Conservation (phyloP, 2,888 invertebrate species). For the Busseola fusca region DNA sequence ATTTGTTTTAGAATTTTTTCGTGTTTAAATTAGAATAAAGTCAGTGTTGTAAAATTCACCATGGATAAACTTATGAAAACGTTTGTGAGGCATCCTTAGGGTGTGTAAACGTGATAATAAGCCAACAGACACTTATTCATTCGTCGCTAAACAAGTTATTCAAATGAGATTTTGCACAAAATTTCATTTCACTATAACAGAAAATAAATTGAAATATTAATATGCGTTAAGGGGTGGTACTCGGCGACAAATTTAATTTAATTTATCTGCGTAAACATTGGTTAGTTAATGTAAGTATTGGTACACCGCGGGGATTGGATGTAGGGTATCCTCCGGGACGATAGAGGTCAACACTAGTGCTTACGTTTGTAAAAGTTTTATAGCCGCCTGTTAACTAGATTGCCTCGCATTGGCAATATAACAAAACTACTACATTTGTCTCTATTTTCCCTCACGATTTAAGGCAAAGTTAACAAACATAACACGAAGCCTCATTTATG, state of each 20-base stretch:
- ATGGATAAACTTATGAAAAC: constrained; percentile 26
- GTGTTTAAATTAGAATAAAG: constrained; percentile 10
- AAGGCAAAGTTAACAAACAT: constrained; percentile 10
- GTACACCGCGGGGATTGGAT: constrained; percentile 14
- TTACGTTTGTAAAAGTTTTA: constrained; percentile 43
- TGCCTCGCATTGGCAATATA: constrained; percentile 24
- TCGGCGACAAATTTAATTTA: constrained; percentile 32
- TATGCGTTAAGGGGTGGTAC: constrained; percentile 53
- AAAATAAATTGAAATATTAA: constrained; percentile 66
- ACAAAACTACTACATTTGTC: constrained; percentile 14
- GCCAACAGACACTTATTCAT: constrained; percentile 60
- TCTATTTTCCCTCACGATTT: neutral
- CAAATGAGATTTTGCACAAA: constrained; percentile 63
- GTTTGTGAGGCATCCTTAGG: constrained; percentile 28
- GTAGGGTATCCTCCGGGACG: constrained; percentile 5
- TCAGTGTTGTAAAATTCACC: constrained; percentile 4
- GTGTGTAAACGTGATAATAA: constrained; percentile 51
- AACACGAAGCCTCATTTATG: constrained; percentile 24
- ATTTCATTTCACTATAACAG: constrained; percentile 59
- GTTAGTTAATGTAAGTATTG: constrained; percentile 28
- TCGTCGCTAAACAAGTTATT: constrained; percentile 64
- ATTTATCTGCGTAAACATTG: constrained; percentile 29
- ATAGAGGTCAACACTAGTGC: constrained; percentile 23
- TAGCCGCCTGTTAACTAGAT: constrained; percentile 37
- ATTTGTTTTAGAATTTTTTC: constrained; percentile 20